These are phyloP conservation scores for Brachionus sp. DNA, from an alignment of 1,140 invertebrate genomes.

Conservation along the genomic window DNA sequence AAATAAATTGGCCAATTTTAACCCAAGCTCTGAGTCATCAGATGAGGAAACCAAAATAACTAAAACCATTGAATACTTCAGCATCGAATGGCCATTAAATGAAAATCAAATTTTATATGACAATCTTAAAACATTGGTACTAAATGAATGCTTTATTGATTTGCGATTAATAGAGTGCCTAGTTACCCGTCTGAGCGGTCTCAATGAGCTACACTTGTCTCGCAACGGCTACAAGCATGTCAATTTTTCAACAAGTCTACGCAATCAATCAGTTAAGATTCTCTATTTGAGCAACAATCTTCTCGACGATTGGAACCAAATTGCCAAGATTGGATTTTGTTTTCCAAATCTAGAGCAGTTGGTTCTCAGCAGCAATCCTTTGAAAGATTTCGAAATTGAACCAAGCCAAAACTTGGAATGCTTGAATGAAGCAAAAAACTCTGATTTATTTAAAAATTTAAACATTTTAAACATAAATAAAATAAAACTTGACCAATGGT, in stretches of 20 bases:
- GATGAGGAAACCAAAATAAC: not conserved
- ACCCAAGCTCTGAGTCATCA: not conserved
- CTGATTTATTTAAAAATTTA: slow-evolving; percentile 30
- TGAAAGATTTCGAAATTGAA: not conserved
- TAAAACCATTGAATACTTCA: not conserved
- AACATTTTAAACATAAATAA: not conserved
- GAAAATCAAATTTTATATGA: not conserved
- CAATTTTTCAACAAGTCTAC: not conserved
- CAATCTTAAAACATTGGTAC: not conserved
- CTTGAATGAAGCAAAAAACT: not conserved
- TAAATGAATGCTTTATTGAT: slow-evolving; percentile 35
- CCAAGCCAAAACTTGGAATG: not conserved
- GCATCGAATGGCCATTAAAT: not conserved
- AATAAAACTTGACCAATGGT: slow-evolving; percentile 26
- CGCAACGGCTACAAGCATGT: not conserved
- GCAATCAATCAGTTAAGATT: slow-evolving; percentile 7
- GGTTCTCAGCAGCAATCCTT: not conserved
- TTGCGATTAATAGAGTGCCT: slow-evolving; percentile 3
- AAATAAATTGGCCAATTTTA: not conserved
- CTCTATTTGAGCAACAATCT: slow-evolving; percentile 6
- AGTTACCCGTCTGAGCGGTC: not conserved
- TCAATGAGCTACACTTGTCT: slow-evolving; percentile 34
- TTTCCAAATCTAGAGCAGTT: slow-evolving; percentile 29
- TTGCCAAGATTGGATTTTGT: not conserved
- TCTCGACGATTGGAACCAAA: not conserved